phyloP scores from a whole-genome alignment of 1,140 invertebrate genomes.

The Caenorhabditis inopinata region DNA sequence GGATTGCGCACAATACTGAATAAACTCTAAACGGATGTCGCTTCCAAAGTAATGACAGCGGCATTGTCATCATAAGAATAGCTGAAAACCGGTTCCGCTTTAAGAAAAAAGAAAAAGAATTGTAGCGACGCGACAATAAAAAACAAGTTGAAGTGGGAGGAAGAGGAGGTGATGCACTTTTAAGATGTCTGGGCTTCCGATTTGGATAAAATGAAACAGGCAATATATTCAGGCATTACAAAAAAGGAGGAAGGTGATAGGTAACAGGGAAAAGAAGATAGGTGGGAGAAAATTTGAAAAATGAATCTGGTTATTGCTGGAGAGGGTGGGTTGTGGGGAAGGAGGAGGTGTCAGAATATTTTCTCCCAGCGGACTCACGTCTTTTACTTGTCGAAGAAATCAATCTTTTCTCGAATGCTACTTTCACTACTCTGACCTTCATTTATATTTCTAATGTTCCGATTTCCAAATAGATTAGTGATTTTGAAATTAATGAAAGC shows the following conservation, averaged over 20 bases:
- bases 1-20: neutral
- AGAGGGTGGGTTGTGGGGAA: neutral
- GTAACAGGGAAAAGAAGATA: neutral
- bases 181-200: conserved; percentile 3
- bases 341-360: neutral
- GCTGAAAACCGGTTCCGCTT: neutral
- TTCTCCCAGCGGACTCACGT: neutral
- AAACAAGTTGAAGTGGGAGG: neutral
- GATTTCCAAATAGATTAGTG: too few species aligned
- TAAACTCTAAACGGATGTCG: neutral
- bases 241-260: neutral
- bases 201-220: neutral
- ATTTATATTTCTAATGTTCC: too few species aligned
- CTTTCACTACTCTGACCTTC: neutral
- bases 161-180: neutral
- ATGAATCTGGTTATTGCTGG: conserved; percentile 20
- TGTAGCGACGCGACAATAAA: neutral
- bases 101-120: conserved; percentile 1
- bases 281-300: conserved; percentile 14
- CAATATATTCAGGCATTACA: conserved; percentile 19
- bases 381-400: neutral
- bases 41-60: neutral
- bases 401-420: neutral
- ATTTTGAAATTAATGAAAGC: too few species aligned
- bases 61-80: conserved; percentile 15